Conservation (phyloP, 2,797 vertebrate genomes). For the Neostethus bicornis region DNA sequence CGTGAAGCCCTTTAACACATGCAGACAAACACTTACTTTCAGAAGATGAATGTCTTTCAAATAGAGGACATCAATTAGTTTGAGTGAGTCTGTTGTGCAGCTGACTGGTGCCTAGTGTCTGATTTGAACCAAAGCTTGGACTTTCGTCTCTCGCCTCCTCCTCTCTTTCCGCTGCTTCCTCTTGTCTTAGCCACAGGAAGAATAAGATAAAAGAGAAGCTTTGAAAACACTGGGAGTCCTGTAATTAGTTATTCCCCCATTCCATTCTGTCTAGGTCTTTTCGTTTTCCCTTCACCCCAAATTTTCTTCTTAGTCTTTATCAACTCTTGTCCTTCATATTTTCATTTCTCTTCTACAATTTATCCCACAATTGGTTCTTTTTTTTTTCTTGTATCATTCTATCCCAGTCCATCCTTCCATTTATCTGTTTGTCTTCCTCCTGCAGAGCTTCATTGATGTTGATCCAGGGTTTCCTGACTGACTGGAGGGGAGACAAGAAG, state of each 20-base stretch:
- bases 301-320: constrained; percentile 2
- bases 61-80: constrained; percentile 48
- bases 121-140: constrained; percentile 62
- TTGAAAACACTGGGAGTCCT: constrained; percentile 73
- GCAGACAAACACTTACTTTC: constrained; percentile 21
- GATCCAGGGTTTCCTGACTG: constrained; percentile 65
- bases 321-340: constrained; percentile 2
- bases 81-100: constrained; percentile 45
- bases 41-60: constrained; percentile 42
- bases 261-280: constrained; percentile 17
- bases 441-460: constrained; percentile 58
- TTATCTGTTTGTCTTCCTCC: constrained; percentile 2
- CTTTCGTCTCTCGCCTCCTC: constrained; percentile 57
- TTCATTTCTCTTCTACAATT: constrained; percentile 17
- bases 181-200: constrained; percentile 71
- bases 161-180: constrained; percentile 49
- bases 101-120: constrained; percentile 60
- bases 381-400: constrained; percentile 7
- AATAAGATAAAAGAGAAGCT: constrained; percentile 73
- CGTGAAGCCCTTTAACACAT: constrained; percentile 1
- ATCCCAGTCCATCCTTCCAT: background rate
- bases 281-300: background rate
- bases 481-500: constrained; percentile 46
- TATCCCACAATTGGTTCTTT: constrained; percentile 1
- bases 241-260: constrained; percentile 71